Evolutionary conservation across 2,888 invertebrate species (phyloP).

Genomic region (Shargacucullia verbasci): DNA sequence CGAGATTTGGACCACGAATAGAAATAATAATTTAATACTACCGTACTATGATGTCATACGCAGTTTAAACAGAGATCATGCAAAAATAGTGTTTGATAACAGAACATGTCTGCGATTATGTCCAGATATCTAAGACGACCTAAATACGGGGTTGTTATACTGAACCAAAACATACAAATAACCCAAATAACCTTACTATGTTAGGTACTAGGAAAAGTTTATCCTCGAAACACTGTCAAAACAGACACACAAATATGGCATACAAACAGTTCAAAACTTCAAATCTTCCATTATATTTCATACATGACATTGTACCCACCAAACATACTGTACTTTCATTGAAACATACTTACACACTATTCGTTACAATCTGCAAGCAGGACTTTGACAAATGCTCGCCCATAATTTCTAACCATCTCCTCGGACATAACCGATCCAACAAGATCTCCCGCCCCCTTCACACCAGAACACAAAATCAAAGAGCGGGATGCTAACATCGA

Average conservation of each 20-base stretch:
- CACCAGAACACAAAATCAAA: slow-evolving; percentile 29
- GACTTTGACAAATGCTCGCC: slow-evolving; percentile 82
- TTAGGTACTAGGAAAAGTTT: too few relatives aligned
- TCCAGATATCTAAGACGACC: too few relatives aligned
- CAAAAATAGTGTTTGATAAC: too few relatives aligned
- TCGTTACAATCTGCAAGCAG: slow-evolving; percentile 68
- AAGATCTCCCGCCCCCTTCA: slow-evolving; percentile 58
- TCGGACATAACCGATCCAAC: slow-evolving; percentile 56
- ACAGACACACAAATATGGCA: not conserved
- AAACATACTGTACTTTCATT: slow-evolving; percentile 28
- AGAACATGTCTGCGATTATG: too few relatives aligned
- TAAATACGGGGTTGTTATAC: too few relatives aligned
- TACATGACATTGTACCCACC: not conserved
- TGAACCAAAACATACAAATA: too few relatives aligned
- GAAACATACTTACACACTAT: slow-evolving; percentile 52
- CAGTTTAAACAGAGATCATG: too few relatives aligned
- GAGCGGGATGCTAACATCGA: slow-evolving; percentile 30
- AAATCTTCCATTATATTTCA: slow-evolving; percentile 6
- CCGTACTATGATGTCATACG: too few relatives aligned
- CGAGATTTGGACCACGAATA: too few relatives aligned
- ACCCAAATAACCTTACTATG: too few relatives aligned
- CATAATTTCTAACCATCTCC: slow-evolving; percentile 76
- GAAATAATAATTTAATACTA: too few relatives aligned
- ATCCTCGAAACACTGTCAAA: not conserved
- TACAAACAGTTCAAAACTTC: not conserved